These are phyloP conservation scores for Sphenopsis melanotis DNA, from an alignment of 2,797 vertebrate genomes.

Conservation along the genomic window DNA sequence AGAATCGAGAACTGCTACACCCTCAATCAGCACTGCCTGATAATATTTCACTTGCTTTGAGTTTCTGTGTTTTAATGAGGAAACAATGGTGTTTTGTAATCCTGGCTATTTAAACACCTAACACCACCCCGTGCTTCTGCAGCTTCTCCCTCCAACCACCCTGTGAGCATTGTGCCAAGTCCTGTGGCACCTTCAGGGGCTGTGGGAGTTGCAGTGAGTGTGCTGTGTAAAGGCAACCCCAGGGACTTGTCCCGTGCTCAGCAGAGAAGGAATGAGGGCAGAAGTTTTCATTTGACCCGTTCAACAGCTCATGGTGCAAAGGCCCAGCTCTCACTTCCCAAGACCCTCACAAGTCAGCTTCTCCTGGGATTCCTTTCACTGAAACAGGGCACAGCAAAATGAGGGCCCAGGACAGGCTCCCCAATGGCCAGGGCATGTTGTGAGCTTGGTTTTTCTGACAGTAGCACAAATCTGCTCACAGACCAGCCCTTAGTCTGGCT, in stretches of 20 bases:
- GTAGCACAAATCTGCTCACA: background rate
- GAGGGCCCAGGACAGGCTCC: background rate
- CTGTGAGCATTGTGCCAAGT: background rate
- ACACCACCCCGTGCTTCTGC: background rate
- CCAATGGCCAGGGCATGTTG: no score
- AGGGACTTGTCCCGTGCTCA: background rate
- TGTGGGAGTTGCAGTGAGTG: background rate
- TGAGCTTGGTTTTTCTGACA: background rate
- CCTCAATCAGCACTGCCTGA: slow-evolving; percentile 5
- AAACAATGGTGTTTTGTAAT: slow-evolving; percentile 33
- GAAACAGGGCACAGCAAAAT: background rate
- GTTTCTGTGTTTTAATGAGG: slow-evolving; percentile 27
- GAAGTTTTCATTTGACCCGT: background rate
- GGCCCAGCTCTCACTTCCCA: background rate
- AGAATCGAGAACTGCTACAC: background rate
- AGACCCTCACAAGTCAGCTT: background rate
- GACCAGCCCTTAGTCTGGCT: background rate
- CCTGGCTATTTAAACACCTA: background rate
- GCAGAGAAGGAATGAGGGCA: background rate
- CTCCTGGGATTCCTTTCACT: background rate
- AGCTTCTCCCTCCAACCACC: background rate
- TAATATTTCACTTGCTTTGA: slow-evolving; percentile 26
- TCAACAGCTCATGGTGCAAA: background rate
- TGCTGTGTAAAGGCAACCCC: background rate
- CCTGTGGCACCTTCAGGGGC: background rate